phyloP scores from a whole-genome alignment of 2,113 vertebrate species.

The Daboia siamensis region DNA sequence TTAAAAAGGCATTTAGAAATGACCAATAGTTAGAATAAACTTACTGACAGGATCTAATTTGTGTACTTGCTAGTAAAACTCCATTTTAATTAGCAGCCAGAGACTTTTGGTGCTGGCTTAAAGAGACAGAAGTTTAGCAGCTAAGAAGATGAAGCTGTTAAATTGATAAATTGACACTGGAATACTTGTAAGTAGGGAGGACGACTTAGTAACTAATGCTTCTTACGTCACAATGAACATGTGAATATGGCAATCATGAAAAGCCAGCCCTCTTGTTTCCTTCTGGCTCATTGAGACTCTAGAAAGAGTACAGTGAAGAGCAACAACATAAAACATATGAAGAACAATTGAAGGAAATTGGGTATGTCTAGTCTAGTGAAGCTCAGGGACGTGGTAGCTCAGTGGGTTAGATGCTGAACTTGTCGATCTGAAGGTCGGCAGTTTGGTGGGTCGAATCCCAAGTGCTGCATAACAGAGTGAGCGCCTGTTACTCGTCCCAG shows the following conservation, averaged over 20 bases:
- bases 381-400: too few species aligned
- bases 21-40: slow-evolving; percentile 92
- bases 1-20: slow-evolving; percentile 99
- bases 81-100: slow-evolving; percentile 89
- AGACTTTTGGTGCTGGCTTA: slow-evolving; percentile 88
- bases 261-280: slow-evolving; percentile 48
- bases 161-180: slow-evolving; percentile 92
- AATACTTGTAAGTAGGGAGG: slow-evolving; percentile 82
- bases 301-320: not conserved
- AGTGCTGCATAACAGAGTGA: too few species aligned
- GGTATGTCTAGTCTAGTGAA: not conserved
- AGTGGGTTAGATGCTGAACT: too few species aligned
- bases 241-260: slow-evolving; percentile 31
- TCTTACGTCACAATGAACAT: slow-evolving; percentile 62
- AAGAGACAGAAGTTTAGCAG: slow-evolving; percentile 94
- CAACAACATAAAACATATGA: not conserved
- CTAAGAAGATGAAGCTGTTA: slow-evolving; percentile 94
- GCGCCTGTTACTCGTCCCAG: too few species aligned
- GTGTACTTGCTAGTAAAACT: slow-evolving; percentile 94
- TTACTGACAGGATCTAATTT: slow-evolving; percentile 95
- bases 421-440: too few species aligned
- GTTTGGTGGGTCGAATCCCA: too few species aligned
- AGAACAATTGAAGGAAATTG: not conserved
- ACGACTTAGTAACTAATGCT: slow-evolving; percentile 69
- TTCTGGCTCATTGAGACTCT: slow-evolving; percentile 32